These are phyloP conservation scores for Galeopsomyia nigrocyanea DNA, from an alignment of 2,888 invertebrate species.

Conservation along the genomic window DNA sequence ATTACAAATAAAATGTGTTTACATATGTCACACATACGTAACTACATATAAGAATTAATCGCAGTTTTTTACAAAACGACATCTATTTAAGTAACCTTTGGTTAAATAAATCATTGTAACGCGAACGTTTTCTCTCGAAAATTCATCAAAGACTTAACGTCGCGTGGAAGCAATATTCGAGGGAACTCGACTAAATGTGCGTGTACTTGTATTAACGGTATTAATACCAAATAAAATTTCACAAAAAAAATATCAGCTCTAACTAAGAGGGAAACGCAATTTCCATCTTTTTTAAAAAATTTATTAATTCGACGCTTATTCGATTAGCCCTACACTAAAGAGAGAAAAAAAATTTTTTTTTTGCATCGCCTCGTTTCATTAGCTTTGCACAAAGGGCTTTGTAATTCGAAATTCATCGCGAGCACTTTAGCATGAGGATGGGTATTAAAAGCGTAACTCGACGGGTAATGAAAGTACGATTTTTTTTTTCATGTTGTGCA, in stretches of 20 bases:
- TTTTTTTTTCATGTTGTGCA: background rate
- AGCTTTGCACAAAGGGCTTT: slow-evolving; percentile 31
- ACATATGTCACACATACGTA: slow-evolving; percentile 13
- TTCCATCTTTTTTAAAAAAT: background rate
- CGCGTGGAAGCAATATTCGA: too few species aligned
- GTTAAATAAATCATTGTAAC: slow-evolving; percentile 28
- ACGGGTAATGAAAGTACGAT: slow-evolving; percentile 14
- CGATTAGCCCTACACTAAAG: slow-evolving; percentile 30
- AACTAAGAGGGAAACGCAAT: background rate
- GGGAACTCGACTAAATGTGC: too few species aligned
- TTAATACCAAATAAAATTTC: too few species aligned
- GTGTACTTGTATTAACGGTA: too few species aligned
- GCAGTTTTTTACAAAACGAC: slow-evolving; percentile 32
- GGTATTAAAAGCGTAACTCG: slow-evolving; percentile 15
- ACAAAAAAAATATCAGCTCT: too few species aligned
- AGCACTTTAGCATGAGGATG: slow-evolving; percentile 4
- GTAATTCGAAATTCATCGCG: slow-evolving; percentile 31
- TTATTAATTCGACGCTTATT: slow-evolving; percentile 37
- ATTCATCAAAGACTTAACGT: too few species aligned
- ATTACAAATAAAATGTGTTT: slow-evolving; percentile 19
- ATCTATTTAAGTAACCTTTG: slow-evolving; percentile 34
- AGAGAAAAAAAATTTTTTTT: slow-evolving; percentile 1
- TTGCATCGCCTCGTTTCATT: slow-evolving; percentile 17
- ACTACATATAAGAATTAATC: slow-evolving; percentile 19
- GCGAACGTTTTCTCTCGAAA: too few species aligned